Evolutionary conservation across 2,113 vertebrate species (phyloP), one percentile per base, ranked within the genome.

Genomic region (Callipepla squamata): DNA sequence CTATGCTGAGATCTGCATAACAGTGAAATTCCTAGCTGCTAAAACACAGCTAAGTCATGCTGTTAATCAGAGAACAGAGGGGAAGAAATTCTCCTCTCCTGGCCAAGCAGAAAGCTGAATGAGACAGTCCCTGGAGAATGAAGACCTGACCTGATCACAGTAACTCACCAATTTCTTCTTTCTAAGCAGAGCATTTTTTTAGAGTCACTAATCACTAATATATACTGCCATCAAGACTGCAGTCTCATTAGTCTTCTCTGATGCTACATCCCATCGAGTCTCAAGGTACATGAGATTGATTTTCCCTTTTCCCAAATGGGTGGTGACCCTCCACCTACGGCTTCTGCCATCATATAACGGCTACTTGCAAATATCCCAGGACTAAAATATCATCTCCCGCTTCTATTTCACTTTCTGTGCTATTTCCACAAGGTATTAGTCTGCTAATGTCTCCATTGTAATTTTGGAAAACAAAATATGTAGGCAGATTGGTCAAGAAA

Each of bases 401-500:
- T 66, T 61, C 21, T 58, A 58, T 9, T n/a, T 20, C n/a, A 28
- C 12, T 73, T 40, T 63, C 83, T 50, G 28, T 38, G 36, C 65
- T 12, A 15, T 81, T 26, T 92, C 78, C 2, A 0, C 47, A 9
- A 55, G 61, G 26, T 4, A 63, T 6, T 34, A 87, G 78, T 34
- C 89, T 73, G 57, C 85, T 92, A 30, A 61, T 61, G 48, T 47
- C 92, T 80, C 67, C 87, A 58, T 92, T 78, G 68, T 42, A 19
- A 76, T 55, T 91, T 65, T 80, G 83, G 76, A 77, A 57, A 94
- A 89, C 85, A 90, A 93, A 95, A 94, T 12, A 48, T 67, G 40
- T 4, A 7, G 81, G 83, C 80, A 84, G 84, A 82, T 34, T 65
- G 81, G 81, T 89, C 80, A 89, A 92, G 80, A 83, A 89, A 78